These are phyloP conservation scores for Chesias legatella DNA, from an alignment of 2,888 invertebrate genomes.

Conservation along the genomic window DNA sequence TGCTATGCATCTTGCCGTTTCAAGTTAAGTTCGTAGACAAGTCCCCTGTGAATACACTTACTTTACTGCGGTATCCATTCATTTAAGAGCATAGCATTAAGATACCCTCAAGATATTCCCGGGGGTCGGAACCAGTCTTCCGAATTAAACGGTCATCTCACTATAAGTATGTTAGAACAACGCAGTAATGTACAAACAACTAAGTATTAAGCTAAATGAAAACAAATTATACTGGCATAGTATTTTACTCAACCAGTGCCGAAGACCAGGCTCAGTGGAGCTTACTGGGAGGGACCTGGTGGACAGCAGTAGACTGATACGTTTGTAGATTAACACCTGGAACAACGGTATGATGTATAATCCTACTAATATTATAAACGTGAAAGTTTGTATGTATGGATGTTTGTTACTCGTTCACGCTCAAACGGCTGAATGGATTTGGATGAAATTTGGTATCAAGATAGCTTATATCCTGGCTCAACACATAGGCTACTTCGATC, in stretches of 20 bases:
- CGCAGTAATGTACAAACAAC: background rate
- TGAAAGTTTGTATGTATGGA: too few relatives aligned
- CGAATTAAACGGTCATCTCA: background rate
- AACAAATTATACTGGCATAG: too few relatives aligned
- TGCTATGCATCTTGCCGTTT: conserved; percentile 47
- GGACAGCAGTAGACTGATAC: conserved; percentile 31
- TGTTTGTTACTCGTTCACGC: too few relatives aligned
- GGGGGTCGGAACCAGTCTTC: conserved; percentile 2
- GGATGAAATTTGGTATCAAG: too few relatives aligned
- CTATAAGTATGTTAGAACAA: background rate
- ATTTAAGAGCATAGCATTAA: conserved; percentile 33
- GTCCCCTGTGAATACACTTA: conserved; percentile 40
- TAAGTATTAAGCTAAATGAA: background rate
- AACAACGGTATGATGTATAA: too few relatives aligned
- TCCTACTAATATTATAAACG: too few relatives aligned
- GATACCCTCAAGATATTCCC: conserved; percentile 32
- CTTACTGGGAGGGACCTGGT: conserved; percentile 31
- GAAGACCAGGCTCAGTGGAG: too few relatives aligned
- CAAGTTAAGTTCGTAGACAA: conserved; percentile 52
- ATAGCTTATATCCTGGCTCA: too few relatives aligned
- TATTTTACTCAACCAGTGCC: too few relatives aligned
- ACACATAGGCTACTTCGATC: too few relatives aligned
- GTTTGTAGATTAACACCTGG: too few relatives aligned
- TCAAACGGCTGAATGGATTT: too few relatives aligned
- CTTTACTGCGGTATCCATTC: conserved; percentile 45